phyloP scores from a whole-genome alignment of 2,113 vertebrate genomes.

The Coryphaenoides rupestris region DNA sequence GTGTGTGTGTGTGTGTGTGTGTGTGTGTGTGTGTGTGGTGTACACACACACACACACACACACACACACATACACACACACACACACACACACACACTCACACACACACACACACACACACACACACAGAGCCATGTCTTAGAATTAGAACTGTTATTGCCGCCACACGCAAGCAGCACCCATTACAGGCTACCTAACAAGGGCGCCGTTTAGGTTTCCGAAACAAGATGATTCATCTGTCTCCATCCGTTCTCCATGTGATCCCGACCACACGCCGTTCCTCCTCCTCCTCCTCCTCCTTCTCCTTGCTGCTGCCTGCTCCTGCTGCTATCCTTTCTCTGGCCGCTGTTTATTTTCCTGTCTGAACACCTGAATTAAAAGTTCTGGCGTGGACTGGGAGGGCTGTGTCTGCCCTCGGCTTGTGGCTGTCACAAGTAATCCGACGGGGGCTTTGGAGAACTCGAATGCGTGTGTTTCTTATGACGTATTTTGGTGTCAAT shows the following conservation, averaged over 20 bases:
- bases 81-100: too few species aligned
- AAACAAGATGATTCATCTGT: slow-evolving; percentile 67
- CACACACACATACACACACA: too few species aligned
- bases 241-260: slow-evolving; percentile 39
- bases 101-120: too few species aligned
- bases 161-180: slow-evolving; percentile 69
- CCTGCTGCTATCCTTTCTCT: neutral
- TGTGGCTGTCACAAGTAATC: slow-evolving; percentile 9
- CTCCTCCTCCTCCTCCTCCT: slow-evolving; percentile 37
- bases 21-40: too few species aligned
- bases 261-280: slow-evolving; percentile 56
- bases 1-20: slow-evolving; percentile 23
- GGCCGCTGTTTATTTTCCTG: slow-evolving; percentile 68
- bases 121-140: slow-evolving; percentile 32
- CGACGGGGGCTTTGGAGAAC: too few species aligned
- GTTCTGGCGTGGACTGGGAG: slow-evolving; percentile 38
- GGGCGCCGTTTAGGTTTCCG: slow-evolving; percentile 61
- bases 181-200: slow-evolving; percentile 60
- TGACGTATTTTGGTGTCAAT: too few species aligned
- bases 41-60: too few species aligned
- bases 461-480: too few species aligned
- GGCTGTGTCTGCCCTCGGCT: slow-evolving; percentile 31
- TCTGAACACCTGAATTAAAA: slow-evolving; percentile 46
- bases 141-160: slow-evolving; percentile 56
- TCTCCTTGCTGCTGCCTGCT: slow-evolving; percentile 9